Evolutionary conservation across 2,888 invertebrate species (phyloP), one percentile per base, ranked within the genome.

Genomic region (Agrotis segetum): DNA sequence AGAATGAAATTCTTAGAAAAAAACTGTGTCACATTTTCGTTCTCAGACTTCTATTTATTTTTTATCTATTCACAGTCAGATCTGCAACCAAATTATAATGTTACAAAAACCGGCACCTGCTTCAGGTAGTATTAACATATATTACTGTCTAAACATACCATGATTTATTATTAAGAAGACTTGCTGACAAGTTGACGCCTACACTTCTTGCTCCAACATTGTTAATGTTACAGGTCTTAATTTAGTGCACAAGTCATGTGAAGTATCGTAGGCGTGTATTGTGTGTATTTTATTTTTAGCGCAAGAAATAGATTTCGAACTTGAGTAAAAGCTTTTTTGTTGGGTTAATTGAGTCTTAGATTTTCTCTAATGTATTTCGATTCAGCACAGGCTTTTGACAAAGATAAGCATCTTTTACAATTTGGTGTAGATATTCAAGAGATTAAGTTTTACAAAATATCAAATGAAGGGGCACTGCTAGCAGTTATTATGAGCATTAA

Each of bases 121-220:
- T 68, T 24, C 74, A 60, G 58, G 74, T 79, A 79, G 80, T 67
- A 53, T 29, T 55, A 19, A 79, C 83, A 68, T 73, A 65, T 40
- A 79, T 68, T 63, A 83, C 46, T 74, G 83, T 79, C 74, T 60
- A 70, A 73, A 65, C 70, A 63, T 44, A 72, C 59, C 21, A 77
- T 77, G 78, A 82, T 82, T 70, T 71, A 83, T 83, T 55, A 65
- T 19, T 40, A 7, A 17, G 64, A 55, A 58, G 55, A 62, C 47
- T 70, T 17, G 83, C 71, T 67, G 58, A 75, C 76, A 80, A 19
- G 17, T 49, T n/a, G 75, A 52, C 77, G 80, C 83, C 79, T 68
- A 79, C 84, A 66, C 67, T 47, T 19, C 16, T 19, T 4, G 21
- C 29, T 34, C n/a, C 14, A 59, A 56, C 21, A 47, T 56, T 61